Evolutionary conservation across 2,113 vertebrate genomes (phyloP).

Genomic region (Machaerirhynchus nigripectus): DNA sequence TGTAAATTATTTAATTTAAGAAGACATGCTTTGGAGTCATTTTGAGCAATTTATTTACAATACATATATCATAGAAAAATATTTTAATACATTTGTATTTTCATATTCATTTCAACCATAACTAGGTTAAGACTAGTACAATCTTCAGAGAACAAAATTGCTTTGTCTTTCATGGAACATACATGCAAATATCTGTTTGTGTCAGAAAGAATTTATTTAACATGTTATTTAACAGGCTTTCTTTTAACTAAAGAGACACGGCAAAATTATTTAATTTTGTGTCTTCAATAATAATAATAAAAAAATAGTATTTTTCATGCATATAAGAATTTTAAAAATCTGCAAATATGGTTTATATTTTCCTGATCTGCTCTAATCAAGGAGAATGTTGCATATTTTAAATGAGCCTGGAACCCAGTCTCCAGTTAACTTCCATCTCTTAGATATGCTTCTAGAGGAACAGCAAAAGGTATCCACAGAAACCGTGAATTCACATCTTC

Average conservation of each 20-base stretch:
- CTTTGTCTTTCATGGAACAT: neutral
- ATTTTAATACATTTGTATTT: neutral
- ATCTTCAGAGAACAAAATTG: neutral
- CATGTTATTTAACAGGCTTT: neutral
- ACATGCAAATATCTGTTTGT: neutral
- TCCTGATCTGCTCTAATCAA: neutral
- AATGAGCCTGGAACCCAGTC: neutral
- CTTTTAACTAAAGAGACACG: neutral
- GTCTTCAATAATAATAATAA: neutral
- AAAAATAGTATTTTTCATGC: neutral
- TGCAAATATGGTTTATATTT: neutral
- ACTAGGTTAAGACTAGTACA: neutral
- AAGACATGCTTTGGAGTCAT: neutral
- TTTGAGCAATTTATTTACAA: conserved; percentile 33
- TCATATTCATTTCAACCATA: neutral
- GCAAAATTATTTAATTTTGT: neutral
- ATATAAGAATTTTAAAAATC: neutral
- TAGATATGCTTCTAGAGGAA: neutral
- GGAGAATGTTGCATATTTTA: neutral
- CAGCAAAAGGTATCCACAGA: neutral
- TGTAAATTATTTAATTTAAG: conserved; percentile 43
- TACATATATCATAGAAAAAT: neutral
- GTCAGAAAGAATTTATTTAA: neutral
- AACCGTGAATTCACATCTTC: neutral
- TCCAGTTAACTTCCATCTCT: neutral